These are phyloP conservation scores for Cyphomyrus discorhynchus DNA, from an alignment of 2,113 vertebrate species.

Conservation along the genomic window DNA sequence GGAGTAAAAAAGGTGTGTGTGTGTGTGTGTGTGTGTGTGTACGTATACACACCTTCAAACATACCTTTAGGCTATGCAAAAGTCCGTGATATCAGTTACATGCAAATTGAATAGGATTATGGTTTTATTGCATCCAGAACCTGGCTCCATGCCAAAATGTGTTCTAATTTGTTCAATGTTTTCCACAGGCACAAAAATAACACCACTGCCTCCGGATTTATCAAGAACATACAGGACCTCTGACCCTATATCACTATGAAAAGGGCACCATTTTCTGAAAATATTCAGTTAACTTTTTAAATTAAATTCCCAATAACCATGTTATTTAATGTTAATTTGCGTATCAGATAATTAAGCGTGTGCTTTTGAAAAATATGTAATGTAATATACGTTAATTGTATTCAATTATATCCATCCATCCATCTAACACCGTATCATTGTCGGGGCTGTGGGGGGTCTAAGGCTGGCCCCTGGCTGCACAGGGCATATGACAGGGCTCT, in stretches of 20 bases:
- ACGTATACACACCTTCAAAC: background rate
- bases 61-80: conserved; percentile 23
- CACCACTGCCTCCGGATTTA: background rate
- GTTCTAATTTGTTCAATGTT: conserved; percentile 35
- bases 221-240: background rate
- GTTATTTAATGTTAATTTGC: background rate
- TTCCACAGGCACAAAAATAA: conserved; percentile 19
- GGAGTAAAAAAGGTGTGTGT: background rate
- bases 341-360: background rate
- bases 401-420: background rate
- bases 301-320: background rate
- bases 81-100: conserved; percentile 33
- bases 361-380: background rate
- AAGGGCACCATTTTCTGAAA: background rate
- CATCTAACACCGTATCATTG: background rate
- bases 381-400: background rate
- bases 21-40: background rate
- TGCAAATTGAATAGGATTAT: conserved; percentile 32
- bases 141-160: conserved; percentile 33
- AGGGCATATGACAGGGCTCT: background rate
- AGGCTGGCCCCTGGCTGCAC: background rate
- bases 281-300: background rate
- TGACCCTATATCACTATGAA: background rate
- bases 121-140: conserved; percentile 34
- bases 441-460: background rate